Percentiles rank a stretch among this genome's conserved stretches.
These are phyloP conservation scores for Columbina picui DNA, from an alignment of 2,113 vertebrate genomes.

Conservation along the genomic window DNA sequence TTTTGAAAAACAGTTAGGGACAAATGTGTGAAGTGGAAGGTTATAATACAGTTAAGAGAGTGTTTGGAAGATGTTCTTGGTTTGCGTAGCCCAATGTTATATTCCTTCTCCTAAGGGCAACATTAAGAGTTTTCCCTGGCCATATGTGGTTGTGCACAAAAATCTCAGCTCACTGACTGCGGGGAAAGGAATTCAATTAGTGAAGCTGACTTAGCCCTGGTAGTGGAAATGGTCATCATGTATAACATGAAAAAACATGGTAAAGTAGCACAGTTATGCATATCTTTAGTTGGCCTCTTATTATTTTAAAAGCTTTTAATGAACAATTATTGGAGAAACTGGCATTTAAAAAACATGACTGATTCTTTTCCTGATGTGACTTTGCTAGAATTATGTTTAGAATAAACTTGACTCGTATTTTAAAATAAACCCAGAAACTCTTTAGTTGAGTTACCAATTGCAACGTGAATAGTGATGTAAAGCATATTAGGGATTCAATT, in stretches of 20 bases:
- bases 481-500: not conserved
- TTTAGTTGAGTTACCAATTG: not conserved
- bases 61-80: not conserved
- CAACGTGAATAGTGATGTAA: not conserved
- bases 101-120: not conserved
- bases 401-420: not conserved
- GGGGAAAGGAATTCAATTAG: not conserved
- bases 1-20: constrained; percentile 17
- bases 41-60: not conserved
- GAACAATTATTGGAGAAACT: not conserved
- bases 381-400: not conserved
- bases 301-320: not conserved
- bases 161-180: not conserved
- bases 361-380: not conserved
- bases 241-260: not conserved
- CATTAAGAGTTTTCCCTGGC: not conserved
- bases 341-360: not conserved
- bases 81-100: not conserved
- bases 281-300: not conserved
- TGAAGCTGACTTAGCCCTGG: not conserved
- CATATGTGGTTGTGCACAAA: not conserved
- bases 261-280: not conserved
- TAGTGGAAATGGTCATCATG: not conserved
- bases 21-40: not conserved
- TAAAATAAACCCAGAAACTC: not conserved